A percentile compares a stretch with the other conserved stretches of the same genome.
Evolutionary conservation across 2,888 invertebrate species (phyloP).

Genomic region (Danaus chrysippus): DNA sequence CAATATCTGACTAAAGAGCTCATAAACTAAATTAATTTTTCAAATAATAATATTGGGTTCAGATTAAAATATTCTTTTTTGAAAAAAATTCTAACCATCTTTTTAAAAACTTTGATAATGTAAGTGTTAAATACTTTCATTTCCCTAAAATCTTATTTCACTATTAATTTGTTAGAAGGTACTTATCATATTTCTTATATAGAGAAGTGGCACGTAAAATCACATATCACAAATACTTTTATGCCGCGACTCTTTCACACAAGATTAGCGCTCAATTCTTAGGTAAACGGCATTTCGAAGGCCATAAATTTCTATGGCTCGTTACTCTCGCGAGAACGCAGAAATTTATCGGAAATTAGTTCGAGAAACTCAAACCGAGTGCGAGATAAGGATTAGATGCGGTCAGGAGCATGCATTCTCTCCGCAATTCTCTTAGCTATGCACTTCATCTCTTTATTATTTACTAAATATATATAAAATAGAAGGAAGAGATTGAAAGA

Average conservation of each 20-base stretch:
- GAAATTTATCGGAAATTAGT: slow-evolving; percentile 76
- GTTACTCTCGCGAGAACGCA: slow-evolving; percentile 68
- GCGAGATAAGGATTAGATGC: slow-evolving; percentile 35
- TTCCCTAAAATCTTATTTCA: no score
- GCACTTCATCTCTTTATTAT: background rate
- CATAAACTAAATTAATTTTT: no score
- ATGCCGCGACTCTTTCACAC: slow-evolving; percentile 61
- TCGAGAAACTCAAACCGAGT: slow-evolving; percentile 51
- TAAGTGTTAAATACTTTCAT: no score
- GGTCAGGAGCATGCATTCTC: slow-evolving; percentile 31
- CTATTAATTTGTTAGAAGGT: no score
- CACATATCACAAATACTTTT: slow-evolving; percentile 41
- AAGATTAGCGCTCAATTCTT: slow-evolving; percentile 75
- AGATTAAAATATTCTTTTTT: no score
- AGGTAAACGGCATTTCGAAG: slow-evolving; percentile 70
- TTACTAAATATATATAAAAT: background rate
- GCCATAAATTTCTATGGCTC: slow-evolving; percentile 70
- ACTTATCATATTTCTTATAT: slow-evolving; percentile 5
- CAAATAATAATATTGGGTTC: no score
- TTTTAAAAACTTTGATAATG: no score
- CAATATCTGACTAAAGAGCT: no score
- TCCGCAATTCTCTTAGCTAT: slow-evolving; percentile 4
- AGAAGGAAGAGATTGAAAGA: no score
- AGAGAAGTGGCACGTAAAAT: slow-evolving; percentile 22
- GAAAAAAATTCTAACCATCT: no score